These are phyloP conservation scores for Rhabditophanes sp. DNA, from an alignment of 2,888 invertebrate species.

Conservation along the genomic window DNA sequence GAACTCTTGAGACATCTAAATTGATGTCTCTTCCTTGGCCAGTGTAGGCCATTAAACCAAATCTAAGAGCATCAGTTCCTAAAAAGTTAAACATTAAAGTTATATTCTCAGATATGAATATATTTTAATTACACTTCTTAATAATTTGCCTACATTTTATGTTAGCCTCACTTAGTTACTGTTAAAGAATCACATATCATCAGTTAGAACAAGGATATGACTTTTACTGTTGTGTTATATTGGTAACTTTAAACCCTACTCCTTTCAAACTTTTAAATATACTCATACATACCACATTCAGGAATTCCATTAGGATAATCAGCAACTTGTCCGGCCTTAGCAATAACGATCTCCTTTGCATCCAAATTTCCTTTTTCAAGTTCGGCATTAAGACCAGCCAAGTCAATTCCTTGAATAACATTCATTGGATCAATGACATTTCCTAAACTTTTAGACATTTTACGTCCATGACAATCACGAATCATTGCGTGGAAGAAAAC, in stretches of 20 bases:
- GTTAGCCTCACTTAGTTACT: no score
- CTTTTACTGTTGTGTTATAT: no score
- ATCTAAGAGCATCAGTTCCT: constrained; percentile 81
- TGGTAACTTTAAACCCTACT: constrained; percentile 57
- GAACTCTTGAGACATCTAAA: constrained; percentile 79
- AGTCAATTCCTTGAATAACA: constrained; percentile 69
- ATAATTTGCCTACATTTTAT: no score
- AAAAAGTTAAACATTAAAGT: no score
- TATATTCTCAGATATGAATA: constrained; percentile 52
- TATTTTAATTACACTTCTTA: not conserved
- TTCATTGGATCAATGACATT: constrained; percentile 94
- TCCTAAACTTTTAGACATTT: constrained; percentile 96
- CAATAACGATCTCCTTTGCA: constrained; percentile 62
- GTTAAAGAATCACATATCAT: no score
- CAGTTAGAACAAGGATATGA: no score
- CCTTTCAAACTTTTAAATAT: no score
- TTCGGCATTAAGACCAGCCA: constrained; percentile 61
- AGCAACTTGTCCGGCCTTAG: constrained; percentile 51
- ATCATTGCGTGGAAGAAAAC: constrained; percentile 89
- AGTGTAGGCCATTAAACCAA: constrained; percentile 73
- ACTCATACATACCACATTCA: constrained; percentile 48
- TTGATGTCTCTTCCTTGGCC: constrained; percentile 80
- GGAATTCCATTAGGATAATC: constrained; percentile 45
- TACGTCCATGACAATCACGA: constrained; percentile 88
- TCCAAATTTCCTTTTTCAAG: constrained; percentile 67